These are phyloP conservation scores for Apodemia mormo DNA, from an alignment of 2,888 invertebrate species.

Conservation along the genomic window DNA sequence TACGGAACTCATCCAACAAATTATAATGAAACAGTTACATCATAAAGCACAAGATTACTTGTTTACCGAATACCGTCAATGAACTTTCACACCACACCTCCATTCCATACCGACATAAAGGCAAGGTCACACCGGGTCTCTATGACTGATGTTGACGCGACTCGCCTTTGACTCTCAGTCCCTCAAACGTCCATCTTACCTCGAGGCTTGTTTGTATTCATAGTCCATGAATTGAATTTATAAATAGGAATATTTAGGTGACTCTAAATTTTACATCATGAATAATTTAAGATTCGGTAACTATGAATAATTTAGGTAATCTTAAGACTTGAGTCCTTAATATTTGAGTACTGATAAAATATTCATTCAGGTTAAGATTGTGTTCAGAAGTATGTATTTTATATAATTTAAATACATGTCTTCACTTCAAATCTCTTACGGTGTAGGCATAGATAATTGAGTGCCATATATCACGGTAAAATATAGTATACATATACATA, in stretches of 20 bases:
- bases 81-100: slow-evolving; percentile 43
- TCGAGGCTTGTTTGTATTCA: slow-evolving; percentile 51
- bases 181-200: slow-evolving; percentile 61
- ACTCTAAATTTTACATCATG: slow-evolving; percentile 4
- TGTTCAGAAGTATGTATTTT: neutral
- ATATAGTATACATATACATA: too few relatives aligned
- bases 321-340: neutral
- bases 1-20: neutral
- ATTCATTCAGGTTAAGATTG: neutral
- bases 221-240: slow-evolving; percentile 45
- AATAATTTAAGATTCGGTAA: slow-evolving; percentile 4
- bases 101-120: slow-evolving; percentile 51
- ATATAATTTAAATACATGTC: too few relatives aligned
- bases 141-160: slow-evolving; percentile 73
- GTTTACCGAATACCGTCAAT: slow-evolving; percentile 35
- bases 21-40: slow-evolving; percentile 4
- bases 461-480: too few relatives aligned
- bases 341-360: neutral
- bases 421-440: too few relatives aligned
- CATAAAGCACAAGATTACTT: slow-evolving; percentile 34
- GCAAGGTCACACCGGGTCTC: slow-evolving; percentile 60
- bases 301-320: slow-evolving; percentile 11
- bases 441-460: too few relatives aligned
- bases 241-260: neutral
- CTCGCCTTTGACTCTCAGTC: slow-evolving; percentile 75